Percentiles rank a stretch among this genome's conserved stretches.
These are phyloP conservation scores for Chaenocephalus aceratus DNA, from an alignment of 2,113 vertebrate species.

Conservation along the genomic window DNA sequence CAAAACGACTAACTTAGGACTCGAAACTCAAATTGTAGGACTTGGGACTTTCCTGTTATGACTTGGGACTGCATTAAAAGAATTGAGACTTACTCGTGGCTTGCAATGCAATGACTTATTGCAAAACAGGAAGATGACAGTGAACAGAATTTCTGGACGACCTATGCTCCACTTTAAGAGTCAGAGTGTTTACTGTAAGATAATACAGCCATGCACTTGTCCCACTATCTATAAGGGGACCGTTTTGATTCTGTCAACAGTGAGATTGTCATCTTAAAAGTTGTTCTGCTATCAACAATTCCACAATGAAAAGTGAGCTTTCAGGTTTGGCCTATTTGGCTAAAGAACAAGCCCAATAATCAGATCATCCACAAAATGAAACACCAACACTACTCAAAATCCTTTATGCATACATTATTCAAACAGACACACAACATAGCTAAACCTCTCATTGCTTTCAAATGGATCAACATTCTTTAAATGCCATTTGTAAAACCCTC, in stretches of 20 bases:
- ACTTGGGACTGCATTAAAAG: no score
- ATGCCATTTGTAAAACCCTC: slow-evolving; percentile 7
- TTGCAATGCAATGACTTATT: no score
- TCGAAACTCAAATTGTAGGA: no score
- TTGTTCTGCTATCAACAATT: no score
- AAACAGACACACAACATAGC: neutral
- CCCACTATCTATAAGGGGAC: neutral
- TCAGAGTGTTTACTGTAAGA: neutral
- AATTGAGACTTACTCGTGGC: no score
- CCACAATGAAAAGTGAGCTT: neutral
- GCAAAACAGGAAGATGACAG: neutral
- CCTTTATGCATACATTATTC: neutral
- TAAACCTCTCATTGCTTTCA: slow-evolving; percentile 6
- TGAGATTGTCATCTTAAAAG: neutral
- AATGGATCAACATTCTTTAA: slow-evolving; percentile 14
- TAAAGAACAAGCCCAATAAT: neutral
- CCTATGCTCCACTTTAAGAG: neutral
- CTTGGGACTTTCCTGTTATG: no score
- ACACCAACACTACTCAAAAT: neutral
- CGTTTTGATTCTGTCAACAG: neutral
- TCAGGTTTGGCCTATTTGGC: neutral
- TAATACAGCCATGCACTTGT: neutral
- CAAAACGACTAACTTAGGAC: no score
- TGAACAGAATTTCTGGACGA: neutral
- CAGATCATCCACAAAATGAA: neutral